Percentiles rank a stretch among this genome's conserved stretches.
Conservation (phyloP, 1,140 invertebrate species). For the Apis dorsata region DNA sequence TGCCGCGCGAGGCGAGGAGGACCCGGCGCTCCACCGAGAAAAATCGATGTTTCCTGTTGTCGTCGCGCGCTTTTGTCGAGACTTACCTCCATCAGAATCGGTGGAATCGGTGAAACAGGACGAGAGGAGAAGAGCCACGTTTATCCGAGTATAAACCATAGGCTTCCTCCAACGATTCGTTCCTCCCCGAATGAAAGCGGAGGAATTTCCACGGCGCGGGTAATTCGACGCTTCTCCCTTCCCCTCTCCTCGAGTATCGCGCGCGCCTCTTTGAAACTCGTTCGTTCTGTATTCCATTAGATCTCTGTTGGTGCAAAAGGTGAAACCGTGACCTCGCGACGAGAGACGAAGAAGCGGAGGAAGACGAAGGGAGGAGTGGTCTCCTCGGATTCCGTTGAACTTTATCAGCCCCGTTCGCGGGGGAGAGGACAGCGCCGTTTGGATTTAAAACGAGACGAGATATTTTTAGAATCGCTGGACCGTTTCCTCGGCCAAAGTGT, state of each 20-base stretch:
- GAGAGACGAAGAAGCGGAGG: background rate
- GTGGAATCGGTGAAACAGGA: background rate
- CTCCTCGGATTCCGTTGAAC: slow-evolving; percentile 34
- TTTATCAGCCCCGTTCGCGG: slow-evolving; percentile 8
- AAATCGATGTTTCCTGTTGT: slow-evolving; percentile 45
- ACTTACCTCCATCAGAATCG: background rate
- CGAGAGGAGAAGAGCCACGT: no score
- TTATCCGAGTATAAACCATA: background rate
- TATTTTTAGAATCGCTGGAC: slow-evolving; percentile 12
- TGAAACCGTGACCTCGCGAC: background rate
- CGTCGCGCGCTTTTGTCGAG: background rate
- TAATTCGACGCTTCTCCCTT: slow-evolving; percentile 19
- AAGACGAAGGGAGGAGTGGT: background rate
- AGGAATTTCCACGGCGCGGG: background rate
- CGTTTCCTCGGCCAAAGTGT: background rate
- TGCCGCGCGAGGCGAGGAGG: slow-evolving; percentile 37
- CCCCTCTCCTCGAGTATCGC: background rate
- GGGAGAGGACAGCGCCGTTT: slow-evolving; percentile 9
- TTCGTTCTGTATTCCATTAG: slow-evolving; percentile 31
- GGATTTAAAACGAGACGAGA: slow-evolving; percentile 18
- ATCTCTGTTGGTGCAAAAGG: background rate
- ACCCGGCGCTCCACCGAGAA: background rate
- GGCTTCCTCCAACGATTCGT: background rate
- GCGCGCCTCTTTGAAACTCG: slow-evolving; percentile 18
- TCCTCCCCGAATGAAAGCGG: background rate